Percentiles rank a stretch among this genome's conserved stretches.
phyloP scores from a whole-genome alignment of 2,113 vertebrate genomes.

The Python bivittatus region DNA sequence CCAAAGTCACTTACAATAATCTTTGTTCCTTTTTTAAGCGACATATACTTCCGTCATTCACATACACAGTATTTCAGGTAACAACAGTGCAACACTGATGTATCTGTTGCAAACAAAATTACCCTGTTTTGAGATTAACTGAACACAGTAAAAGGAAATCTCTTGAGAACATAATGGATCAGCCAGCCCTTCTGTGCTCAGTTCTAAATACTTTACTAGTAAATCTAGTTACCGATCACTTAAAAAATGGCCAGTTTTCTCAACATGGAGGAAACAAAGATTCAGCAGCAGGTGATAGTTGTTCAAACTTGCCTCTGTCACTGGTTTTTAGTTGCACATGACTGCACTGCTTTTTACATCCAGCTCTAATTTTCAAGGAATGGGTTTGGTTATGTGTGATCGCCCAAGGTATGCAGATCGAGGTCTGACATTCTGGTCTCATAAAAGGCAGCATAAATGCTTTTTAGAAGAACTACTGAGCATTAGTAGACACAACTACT shows the following conservation, averaged over 20 bases:
- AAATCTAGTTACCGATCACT: not conserved
- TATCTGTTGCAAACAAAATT: not conserved
- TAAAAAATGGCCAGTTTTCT: not conserved
- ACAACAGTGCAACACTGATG: not conserved
- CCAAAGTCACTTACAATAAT: no score
- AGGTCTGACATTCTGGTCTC: not conserved
- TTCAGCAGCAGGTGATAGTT: not conserved
- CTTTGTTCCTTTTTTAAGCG: no score
- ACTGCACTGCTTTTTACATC: not conserved
- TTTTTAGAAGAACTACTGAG: not conserved
- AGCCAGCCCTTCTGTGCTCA: not conserved
- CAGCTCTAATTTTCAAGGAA: not conserved
- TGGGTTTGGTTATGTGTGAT: not conserved
- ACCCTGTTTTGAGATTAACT: not conserved
- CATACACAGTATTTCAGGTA: no score
- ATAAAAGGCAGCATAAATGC: not conserved
- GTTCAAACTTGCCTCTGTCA: not conserved
- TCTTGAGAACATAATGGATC: not conserved
- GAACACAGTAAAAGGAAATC: not conserved
- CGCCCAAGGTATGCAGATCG: not conserved
- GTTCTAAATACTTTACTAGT: not conserved
- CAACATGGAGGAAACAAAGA: not conserved
- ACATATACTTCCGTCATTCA: not conserved
- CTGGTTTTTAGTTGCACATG: not conserved
- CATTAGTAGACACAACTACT: not conserved